Evolutionary conservation across 2,888 invertebrate genomes (phyloP).

Genomic region (Sipha maydis): DNA sequence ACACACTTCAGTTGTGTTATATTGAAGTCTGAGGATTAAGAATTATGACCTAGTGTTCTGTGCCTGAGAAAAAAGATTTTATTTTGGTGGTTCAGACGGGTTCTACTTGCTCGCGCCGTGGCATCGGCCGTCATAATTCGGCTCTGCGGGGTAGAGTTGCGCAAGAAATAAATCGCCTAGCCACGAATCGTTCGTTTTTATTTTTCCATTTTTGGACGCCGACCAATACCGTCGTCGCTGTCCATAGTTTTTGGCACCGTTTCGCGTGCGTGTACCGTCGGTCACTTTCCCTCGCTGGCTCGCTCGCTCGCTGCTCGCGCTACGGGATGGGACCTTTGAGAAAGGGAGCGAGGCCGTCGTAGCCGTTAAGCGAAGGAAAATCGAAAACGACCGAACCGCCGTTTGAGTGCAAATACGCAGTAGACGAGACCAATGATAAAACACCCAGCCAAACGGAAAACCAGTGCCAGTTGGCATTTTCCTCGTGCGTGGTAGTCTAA

Average conservation of each 20-base stretch:
- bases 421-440: background rate
- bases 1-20: too few species aligned
- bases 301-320: background rate
- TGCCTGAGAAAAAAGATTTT: too few species aligned
- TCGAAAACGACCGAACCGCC: background rate
- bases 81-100: too few species aligned
- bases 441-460: background rate
- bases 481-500: background rate
- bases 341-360: background rate
- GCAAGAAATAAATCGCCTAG: background rate
- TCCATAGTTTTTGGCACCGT: conserved; percentile 41
- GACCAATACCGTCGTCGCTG: conserved; percentile 10
- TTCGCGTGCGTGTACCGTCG: background rate
- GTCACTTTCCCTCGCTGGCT: background rate
- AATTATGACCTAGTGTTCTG: too few species aligned
- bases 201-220: background rate
- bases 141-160: background rate
- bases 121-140: background rate
- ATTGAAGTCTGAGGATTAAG: too few species aligned
- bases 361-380: background rate
- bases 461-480: conserved; percentile 57
- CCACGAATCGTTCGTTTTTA: background rate
- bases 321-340: background rate
- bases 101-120: background rate
- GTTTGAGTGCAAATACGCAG: background rate